Evolutionary conservation across 2,888 invertebrate genomes (phyloP), one percentile per base, ranked within the genome.

Genomic region (Microdon myrmicae): DNA sequence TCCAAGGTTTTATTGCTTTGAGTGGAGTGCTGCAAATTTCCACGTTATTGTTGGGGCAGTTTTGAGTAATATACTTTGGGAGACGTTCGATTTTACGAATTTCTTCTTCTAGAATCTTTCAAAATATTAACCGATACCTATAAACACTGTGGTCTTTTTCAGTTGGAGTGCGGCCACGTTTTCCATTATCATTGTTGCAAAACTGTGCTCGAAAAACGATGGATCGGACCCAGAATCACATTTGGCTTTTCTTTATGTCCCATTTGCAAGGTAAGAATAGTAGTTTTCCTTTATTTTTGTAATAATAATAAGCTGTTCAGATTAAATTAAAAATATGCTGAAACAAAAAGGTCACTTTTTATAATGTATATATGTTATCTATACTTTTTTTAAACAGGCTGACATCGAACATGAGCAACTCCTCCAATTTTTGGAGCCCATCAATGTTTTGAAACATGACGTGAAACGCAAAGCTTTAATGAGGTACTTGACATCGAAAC

Each of bases 231-330:
- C 0, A 85, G 97, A 67, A 97, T 98, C 32, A 94, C 96, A 0
- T 98, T 98, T 77, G 91, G 94, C 1, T 98, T 98, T 79, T 90
- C 96, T 0, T 85, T 92, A 48, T 98, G 98, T 78, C 97, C 98
- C 0, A 96, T 98, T 72, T 98, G 98, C 81, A 97, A 97, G 85
- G 89, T 91, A 80, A 78, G 75, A 68, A n/a, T n/a, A n/a, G n/a
- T n/a, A n/a, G n/a, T n/a, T n/a, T n/a, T n/a, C n/a, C n/a, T n/a
- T n/a, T n/a, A n/a, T n/a, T n/a, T n/a, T n/a, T n/a, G n/a, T n/a
- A n/a, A n/a, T n/a, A n/a, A n/a, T n/a, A n/a, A n/a, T n/a, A 10
- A 20, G 8, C 8, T 6, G 20, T 10, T 23, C n/a, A 16, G 9
- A 5, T 12, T 1, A 3, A 19, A 20, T n/a, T n/a, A n/a, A n/a